Percentiles rank a stretch among this genome's conserved stretches.
phyloP scores from a whole-genome alignment of 2,797 vertebrate genomes.

The Hoplostethus atlanticus region DNA sequence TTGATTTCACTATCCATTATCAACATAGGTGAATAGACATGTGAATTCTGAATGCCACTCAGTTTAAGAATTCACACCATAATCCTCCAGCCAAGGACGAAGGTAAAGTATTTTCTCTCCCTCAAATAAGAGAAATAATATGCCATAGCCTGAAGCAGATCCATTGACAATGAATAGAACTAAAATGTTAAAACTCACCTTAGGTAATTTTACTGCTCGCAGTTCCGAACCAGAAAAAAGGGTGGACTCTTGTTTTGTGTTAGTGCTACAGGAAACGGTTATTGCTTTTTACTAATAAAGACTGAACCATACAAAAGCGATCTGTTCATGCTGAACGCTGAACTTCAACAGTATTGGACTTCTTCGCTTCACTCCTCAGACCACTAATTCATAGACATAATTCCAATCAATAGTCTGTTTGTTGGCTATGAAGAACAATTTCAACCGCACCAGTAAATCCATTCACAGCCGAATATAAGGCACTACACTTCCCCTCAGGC shows the following conservation, averaged over 20 bases:
- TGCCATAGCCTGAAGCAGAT: too few species aligned
- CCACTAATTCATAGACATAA: not conserved
- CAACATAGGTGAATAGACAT: not conserved
- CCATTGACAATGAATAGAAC: too few species aligned
- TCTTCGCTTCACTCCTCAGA: not conserved
- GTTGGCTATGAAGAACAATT: constrained; percentile 15
- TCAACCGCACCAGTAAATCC: constrained; percentile 6
- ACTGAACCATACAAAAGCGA: not conserved
- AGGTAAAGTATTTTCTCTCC: too few species aligned
- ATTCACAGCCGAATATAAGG: constrained; percentile 13
- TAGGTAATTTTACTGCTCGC: too few species aligned
- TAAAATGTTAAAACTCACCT: too few species aligned
- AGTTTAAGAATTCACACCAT: not conserved
- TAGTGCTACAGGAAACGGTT: not conserved
- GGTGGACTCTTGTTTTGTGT: too few species aligned
- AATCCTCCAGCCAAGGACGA: not conserved
- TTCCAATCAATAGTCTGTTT: not conserved
- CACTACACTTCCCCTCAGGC: constrained; percentile 9
- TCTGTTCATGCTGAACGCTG: too few species aligned
- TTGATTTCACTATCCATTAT: not conserved
- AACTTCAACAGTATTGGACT: too few species aligned
- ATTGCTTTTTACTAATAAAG: not conserved
- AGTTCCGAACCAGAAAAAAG: too few species aligned
- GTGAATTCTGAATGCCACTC: too few species aligned
- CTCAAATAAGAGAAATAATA: too few species aligned